Conservation (phyloP, 2,797 vertebrate genomes). For the Cynodonichthys magdalenae region DNA sequence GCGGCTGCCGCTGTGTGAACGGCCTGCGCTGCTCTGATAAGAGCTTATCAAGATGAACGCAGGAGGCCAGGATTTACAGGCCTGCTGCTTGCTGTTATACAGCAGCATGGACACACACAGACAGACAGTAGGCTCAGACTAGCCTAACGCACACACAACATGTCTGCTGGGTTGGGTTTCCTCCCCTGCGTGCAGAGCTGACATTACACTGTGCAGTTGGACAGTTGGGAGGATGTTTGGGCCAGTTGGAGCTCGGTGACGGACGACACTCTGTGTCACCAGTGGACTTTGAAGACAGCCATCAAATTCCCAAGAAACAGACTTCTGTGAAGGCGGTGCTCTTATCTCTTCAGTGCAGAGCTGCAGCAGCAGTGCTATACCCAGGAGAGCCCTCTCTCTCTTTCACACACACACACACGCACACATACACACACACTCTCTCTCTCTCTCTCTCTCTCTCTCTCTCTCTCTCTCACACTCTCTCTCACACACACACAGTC, state of each 20-base stretch:
- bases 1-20: slow-evolving; percentile 53
- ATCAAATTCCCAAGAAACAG: slow-evolving; percentile 75
- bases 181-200: slow-evolving; percentile 23
- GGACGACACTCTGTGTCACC: slow-evolving; percentile 51
- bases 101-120: slow-evolving; percentile 6
- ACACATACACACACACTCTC: background rate
- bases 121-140: background rate
- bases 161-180: slow-evolving; percentile 18
- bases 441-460: too few relatives aligned
- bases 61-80: slow-evolving; percentile 71
- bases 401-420: slow-evolving; percentile 13
- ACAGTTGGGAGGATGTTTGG: slow-evolving; percentile 37
- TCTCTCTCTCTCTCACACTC: slow-evolving; percentile 9
- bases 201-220: slow-evolving; percentile 23
- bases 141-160: background rate
- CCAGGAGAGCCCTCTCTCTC: slow-evolving; percentile 44
- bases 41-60: slow-evolving; percentile 80
- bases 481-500: background rate
- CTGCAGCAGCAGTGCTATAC: slow-evolving; percentile 53
- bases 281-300: slow-evolving; percentile 56
- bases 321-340: slow-evolving; percentile 66
- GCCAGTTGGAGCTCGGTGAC: slow-evolving; percentile 9
- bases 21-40: slow-evolving; percentile 81
- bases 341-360: slow-evolving; percentile 80
- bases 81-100: slow-evolving; percentile 37